Evolutionary conservation across 2,113 vertebrate genomes (phyloP), one percentile per base, ranked within the genome.

Genomic region (Istiophorus platypterus): DNA sequence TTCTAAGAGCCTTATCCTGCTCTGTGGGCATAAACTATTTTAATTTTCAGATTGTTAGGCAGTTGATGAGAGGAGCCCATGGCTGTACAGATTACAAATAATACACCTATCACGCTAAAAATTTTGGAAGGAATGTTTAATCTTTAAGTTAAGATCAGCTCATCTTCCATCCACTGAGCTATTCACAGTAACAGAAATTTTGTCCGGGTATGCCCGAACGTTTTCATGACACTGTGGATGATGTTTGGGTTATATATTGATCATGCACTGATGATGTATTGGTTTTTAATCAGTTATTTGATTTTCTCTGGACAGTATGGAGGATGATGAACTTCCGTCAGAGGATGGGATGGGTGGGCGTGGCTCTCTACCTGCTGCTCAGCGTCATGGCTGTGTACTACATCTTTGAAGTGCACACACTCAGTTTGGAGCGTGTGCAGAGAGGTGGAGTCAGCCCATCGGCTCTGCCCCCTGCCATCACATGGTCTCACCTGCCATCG

Each of bases 251-350:
- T 2, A 49, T 39, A 27, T 39, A 42, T 29, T 26, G 31, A 34
- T 69, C 1, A 47, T 1, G 12, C 4, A 24, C 10, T 26, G 11
- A 56, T 24, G 12, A 13, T n/a, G 8, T 34, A 12, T 34, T 45
- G 7, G 41, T 52, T 9, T 22, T 2, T 41, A 22, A 65, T 11
- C 39, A 22, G n/a, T 56, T 22, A 18, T 31, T 31, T 58, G n/a
- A 56, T 58, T 52, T 2, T 76, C 5, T 42, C 7, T 11, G 4
- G 24, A 7, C 87, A 98, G 97, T 95, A 99, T 99, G 98, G 98
- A 99, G 97, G 97, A 99, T 98, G 97, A 99, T 99, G 98, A 99
- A 99, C 95, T 99, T 99, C 96, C 97, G 98, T 68, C 98, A 99
- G 96, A 94, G 98, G 95, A 97, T 99, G 97, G 97, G 97, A 81